Evolutionary conservation across 2,888 invertebrate species (phyloP).

Genomic region (Pharmacophagus antenor): DNA sequence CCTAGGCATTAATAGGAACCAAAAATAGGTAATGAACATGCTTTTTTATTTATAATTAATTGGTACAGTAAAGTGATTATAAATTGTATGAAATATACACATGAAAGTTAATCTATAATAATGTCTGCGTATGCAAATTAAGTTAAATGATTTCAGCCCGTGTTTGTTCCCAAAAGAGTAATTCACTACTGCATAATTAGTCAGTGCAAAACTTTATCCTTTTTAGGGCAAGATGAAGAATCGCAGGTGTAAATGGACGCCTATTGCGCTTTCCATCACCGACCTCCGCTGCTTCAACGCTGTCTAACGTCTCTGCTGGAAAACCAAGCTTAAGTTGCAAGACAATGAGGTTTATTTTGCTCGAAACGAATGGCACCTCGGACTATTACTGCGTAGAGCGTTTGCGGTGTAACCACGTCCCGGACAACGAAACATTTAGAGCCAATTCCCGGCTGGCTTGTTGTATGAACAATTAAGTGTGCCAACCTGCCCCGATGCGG

Average conservation of each 20-base stretch:
- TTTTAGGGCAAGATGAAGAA: constrained; percentile 78
- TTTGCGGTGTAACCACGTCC: constrained; percentile 67
- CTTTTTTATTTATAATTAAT: too few species aligned
- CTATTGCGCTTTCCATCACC: constrained; percentile 74
- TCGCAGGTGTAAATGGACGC: constrained; percentile 76
- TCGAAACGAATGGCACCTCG: constrained; percentile 43
- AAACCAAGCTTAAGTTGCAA: constrained; percentile 51
- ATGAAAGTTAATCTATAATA: background rate
- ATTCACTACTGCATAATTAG: constrained; percentile 78
- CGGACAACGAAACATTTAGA: constrained; percentile 72
- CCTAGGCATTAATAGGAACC: too few species aligned
- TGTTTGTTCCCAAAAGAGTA: constrained; percentile 77
- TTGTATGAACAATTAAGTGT: constrained; percentile 79
- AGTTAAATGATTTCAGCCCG: constrained; percentile 76
- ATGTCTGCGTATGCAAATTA: constrained; percentile 77
- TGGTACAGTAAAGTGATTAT: background rate
- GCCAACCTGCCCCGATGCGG: constrained; percentile 63
- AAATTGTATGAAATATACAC: background rate
- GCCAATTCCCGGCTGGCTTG: constrained; percentile 76
- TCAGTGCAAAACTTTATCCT: constrained; percentile 72
- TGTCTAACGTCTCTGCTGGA: constrained; percentile 35
- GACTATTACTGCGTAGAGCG: constrained; percentile 56
- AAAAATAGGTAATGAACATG: too few species aligned
- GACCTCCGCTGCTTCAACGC: constrained; percentile 41
- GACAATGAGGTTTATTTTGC: constrained; percentile 58